Evolutionary conservation across 1,140 invertebrate species (phyloP), one percentile per base, ranked within the genome.

Genomic region (Brachionus koreanus): DNA sequence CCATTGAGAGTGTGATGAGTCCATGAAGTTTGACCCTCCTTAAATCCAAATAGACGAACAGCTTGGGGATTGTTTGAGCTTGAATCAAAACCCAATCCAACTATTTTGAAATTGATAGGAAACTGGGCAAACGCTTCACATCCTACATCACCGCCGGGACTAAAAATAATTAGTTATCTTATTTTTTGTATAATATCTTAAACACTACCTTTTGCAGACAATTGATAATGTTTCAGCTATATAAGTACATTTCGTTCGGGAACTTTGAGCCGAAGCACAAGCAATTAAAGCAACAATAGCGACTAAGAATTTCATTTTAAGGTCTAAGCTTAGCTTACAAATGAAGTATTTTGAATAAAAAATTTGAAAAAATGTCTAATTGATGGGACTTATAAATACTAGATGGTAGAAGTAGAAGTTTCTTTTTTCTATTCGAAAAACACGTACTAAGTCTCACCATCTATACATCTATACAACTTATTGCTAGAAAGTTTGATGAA

Each of bases 261-360:
- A 23, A 19, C 33, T 74, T 65, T 79, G 76, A 39, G 49, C 76
- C 76, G 49, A 65, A 61, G 46, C 76, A 61, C 49, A 65, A 42
- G 29, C 76, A 52, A 65, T 13, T 19, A 79, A 79, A 79, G 61
- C 76, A 3, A 65, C 52, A 42, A 79, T 33, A 23, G 61, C 76
- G 29, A 79, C 16, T 65, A 79, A 79, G 76, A 79, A 79, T 79
- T 61, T 79, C 76, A 79, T 79, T 61, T 79, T 79, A 5, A 23
- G 4, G 25, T 1, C 19, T 79, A 61, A 79, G 76, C 76, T 65
- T 39, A 79, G 33, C 3, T 33, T 65, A 29, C 63, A 13, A 33
- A 25, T 65, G 29, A 65, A 65, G 65, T 69, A 69, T 37, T 39
- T 69, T 65, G 25, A 57, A 57, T 19, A 57, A 9, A n/a, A 57